These are phyloP conservation scores for Acanthoscelides obtectus DNA, from an alignment of 2,888 invertebrate genomes.

Conservation along the genomic window DNA sequence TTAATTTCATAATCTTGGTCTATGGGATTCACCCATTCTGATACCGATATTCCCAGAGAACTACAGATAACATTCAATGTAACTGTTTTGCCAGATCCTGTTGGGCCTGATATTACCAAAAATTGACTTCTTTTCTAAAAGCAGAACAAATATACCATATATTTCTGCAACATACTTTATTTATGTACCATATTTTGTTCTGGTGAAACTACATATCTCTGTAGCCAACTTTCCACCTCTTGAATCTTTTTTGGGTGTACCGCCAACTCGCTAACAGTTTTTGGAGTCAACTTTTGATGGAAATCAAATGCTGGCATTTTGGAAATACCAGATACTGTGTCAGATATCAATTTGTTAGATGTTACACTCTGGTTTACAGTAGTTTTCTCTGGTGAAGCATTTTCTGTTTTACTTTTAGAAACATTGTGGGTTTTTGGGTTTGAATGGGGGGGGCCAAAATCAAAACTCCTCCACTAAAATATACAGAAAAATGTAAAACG, in stretches of 20 bases:
- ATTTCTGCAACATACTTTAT: not conserved
- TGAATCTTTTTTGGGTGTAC: conserved; percentile 70
- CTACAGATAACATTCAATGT: conserved; percentile 64
- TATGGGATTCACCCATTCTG: conserved; percentile 81
- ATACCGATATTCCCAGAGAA: conserved; percentile 54
- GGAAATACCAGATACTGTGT: not conserved
- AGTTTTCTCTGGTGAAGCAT: not conserved
- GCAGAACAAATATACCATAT: conserved; percentile 1
- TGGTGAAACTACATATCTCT: conserved; percentile 27
- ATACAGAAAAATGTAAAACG: not conserved
- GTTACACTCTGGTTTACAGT: not conserved
- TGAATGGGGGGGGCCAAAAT: conserved; percentile 34
- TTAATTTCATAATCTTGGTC: conserved; percentile 60
- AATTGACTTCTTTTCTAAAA: not conserved
- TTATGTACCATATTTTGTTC: conserved; percentile 3
- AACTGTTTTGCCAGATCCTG: conserved; percentile 81
- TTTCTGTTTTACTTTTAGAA: conserved; percentile 4
- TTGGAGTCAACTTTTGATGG: conserved; percentile 59
- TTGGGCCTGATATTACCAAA: conserved; percentile 58
- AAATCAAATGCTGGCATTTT: conserved; percentile 47
- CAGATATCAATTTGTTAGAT: not conserved
- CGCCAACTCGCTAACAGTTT: conserved; percentile 59
- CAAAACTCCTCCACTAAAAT: conserved; percentile 32
- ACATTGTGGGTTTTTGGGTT: conserved; percentile 15
- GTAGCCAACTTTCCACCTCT: conserved; percentile 68